Evolutionary conservation across 2,797 vertebrate genomes (phyloP).

Genomic region (Eleutherodactylus coqui): DNA sequence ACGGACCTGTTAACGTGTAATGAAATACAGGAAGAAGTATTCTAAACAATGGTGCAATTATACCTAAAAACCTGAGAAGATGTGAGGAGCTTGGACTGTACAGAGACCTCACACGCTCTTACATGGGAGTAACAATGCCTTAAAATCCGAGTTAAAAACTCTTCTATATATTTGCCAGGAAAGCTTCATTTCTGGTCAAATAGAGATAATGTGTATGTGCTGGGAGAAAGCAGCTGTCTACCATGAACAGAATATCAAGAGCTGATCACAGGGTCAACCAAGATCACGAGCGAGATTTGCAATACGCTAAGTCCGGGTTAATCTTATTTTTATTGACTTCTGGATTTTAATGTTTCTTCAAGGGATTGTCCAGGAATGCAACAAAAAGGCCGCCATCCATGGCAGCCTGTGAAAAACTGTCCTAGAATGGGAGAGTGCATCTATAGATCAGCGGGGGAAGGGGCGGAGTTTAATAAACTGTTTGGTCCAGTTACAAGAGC

Average conservation of each 20-base stretch:
- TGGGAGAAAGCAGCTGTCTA: neutral
- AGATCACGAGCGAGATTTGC: constrained; percentile 64
- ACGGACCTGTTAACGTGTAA: constrained; percentile 93
- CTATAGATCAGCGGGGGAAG: too few relatives aligned
- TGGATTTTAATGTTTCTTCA: constrained; percentile 4
- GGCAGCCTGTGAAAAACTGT: too few relatives aligned
- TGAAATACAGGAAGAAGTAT: constrained; percentile 59
- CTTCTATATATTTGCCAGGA: constrained; percentile 71
- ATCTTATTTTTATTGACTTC: neutral
- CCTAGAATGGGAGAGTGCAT: too few relatives aligned
- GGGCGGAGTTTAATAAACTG: too few relatives aligned
- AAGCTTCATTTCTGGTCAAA: constrained; percentile 70
- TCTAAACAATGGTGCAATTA: constrained; percentile 60
- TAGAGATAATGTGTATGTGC: constrained; percentile 66
- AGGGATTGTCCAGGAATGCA: too few relatives aligned
- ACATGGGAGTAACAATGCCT: constrained; percentile 79
- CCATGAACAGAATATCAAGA: neutral
- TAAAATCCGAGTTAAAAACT: constrained; percentile 77
- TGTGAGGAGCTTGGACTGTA: constrained; percentile 66
- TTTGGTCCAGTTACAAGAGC: too few relatives aligned
- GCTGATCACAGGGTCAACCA: constrained; percentile 33
- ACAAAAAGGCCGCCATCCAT: too few relatives aligned
- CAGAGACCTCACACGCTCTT: constrained; percentile 73
- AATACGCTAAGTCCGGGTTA: constrained; percentile 67
- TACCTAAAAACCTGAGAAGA: constrained; percentile 62